Base-by-base conservation (phyloP, 2,113 vertebrate genomes). In the Bubalus kerabau region DNA sequence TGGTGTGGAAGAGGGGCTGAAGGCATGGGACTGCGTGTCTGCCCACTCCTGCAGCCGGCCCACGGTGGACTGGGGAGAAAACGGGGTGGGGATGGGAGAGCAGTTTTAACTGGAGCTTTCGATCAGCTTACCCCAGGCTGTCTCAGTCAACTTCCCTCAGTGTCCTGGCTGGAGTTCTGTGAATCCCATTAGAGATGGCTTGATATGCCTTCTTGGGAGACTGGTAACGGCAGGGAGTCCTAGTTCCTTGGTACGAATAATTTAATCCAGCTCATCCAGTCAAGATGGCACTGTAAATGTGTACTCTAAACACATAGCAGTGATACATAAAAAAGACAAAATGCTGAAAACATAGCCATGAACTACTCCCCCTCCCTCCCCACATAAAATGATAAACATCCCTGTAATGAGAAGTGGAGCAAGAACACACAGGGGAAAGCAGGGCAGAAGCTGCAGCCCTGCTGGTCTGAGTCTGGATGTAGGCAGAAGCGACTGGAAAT, bases 151-250 rank as follows among this genome's bases (percentile, higher is more conserved):
- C 86, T 40, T 94, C 48, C 85, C 54, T 94, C 90, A 6, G 40
- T 59, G 30, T 88, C 57, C 59, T 96, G 97, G 96, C 96, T 81
- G 30, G 88, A 80, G 86, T 86, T 90, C 78, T 56, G 26, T 88
- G 92, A 90, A 56, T 95, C 94, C 91, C 54, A 17, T 97, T 91
- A 94, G 94, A 91, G 95, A 87, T 64, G 93, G 86, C 94, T 93
- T 97, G 95, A 96, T 95, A 94, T 32, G 64, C 85, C 85, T 80
- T 97, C 97, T 95, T 93, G 52, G 83, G 98, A 92, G 98, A 96
- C 86, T 46, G 67, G 24, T 83, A 48, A 84, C 91, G 97, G 92
- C 97, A 94, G n/a, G 43, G 60, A 93, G 96, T 62, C 92, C 85
- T 36, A 59, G 24, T 83, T 95, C 78, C 64, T 32, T 59, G 36